Conservation (phyloP, 2,797 vertebrate genomes). For the Ctenochaetus hawaiiensis region DNA sequence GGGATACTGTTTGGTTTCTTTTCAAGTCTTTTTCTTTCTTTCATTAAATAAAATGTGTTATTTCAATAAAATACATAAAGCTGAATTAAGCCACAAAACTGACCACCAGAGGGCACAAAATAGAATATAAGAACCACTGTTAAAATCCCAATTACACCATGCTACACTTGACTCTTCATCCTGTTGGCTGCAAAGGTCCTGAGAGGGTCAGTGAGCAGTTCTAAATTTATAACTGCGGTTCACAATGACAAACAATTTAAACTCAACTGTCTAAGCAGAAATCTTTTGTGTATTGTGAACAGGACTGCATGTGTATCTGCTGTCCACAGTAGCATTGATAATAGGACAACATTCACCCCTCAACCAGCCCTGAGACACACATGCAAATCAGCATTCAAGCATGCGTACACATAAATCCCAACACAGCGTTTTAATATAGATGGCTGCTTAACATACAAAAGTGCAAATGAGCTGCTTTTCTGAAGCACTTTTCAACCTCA, state of each 20-base stretch:
- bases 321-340: background rate
- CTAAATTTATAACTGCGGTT: too few relatives aligned
- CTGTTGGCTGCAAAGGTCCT: background rate
- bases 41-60: too few relatives aligned
- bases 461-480: background rate
- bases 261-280: background rate
- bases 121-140: background rate
- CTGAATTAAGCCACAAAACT: background rate
- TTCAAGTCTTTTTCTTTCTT: too few relatives aligned
- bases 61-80: background rate
- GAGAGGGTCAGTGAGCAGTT: too few relatives aligned
- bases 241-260: background rate
- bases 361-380: background rate
- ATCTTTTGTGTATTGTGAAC: background rate
- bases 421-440: background rate
- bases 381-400: background rate
- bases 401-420: background rate
- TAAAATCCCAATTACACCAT: background rate
- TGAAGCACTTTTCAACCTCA: conserved; percentile 5
- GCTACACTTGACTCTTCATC: background rate
- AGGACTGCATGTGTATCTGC: background rate
- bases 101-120: background rate
- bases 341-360: background rate
- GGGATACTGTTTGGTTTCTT: too few relatives aligned
- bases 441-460: background rate